Evolutionary conservation across 1,140 invertebrate species (phyloP), one percentile per base, ranked within the genome.

Genomic region (Druon quercuslanigerum): DNA sequence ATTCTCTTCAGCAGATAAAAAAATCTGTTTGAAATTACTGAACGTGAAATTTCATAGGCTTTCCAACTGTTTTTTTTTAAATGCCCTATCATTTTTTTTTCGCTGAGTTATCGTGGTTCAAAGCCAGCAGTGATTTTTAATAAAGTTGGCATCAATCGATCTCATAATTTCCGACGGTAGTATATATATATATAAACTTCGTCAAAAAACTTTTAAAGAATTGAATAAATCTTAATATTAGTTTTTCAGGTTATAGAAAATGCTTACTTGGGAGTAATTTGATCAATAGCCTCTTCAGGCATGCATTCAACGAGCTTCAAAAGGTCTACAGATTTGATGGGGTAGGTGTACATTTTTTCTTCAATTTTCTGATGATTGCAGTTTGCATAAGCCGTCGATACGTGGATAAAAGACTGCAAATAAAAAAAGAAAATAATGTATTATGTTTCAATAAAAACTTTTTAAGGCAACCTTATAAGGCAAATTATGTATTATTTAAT

Each of bases 301-400:
- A 94, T 85, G 80, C 92, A 93, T 40, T 93, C 91, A 4, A 93
- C 81, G 3, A 92, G 66, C 51, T 84, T 84, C 20, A 89, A 84
- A 3, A 97, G 86, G 84, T 95, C 93, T 74, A 94, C 92, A 70
- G 94, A 93, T 80, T 94, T 92, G 1, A 94, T 89, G 0, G 94
- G 92, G 75, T 94, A 93, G 50, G 93, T 92, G 87, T 97, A 97
- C 51, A 97, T 94, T 71, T 91, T 87, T 89, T 95, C 94, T 3
- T 93, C 92, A 72, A 95, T 92, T 72, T 90, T 87, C 14, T 87
- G 79, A 17, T 91, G 83, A 81, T 93, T 91, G 85, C 94, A 95
- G 85, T 95, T 94, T 8, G 94, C 93, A 84, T 95, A 96, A 0
- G 94, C 94, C 0, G 95, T 96, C 0, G 95, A 96, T 6, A 95